These are phyloP conservation scores for Drosophila teissieri DNA, from an alignment of 1,140 invertebrate genomes.

Conservation along the genomic window DNA sequence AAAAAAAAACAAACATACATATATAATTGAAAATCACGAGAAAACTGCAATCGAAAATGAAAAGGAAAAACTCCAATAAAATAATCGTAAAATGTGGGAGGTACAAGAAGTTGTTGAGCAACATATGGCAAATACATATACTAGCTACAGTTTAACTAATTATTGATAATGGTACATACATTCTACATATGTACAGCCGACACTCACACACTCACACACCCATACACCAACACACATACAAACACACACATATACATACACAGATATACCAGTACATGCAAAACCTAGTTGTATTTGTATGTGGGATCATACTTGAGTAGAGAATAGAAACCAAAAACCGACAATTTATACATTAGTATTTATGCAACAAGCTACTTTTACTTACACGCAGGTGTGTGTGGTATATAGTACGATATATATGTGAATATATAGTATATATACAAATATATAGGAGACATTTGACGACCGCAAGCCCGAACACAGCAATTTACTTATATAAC, in stretches of 20 bases:
- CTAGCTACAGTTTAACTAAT: conserved; percentile 51
- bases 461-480: conserved; percentile 52
- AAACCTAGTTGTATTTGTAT: conserved; percentile 48
- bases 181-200: conserved; percentile 77
- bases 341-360: conserved; percentile 66
- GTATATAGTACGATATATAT: conserved; percentile 9
- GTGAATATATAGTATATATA: conserved; percentile 10
- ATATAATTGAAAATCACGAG: conserved; percentile 38
- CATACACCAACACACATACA: conserved; percentile 3
- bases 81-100: conserved; percentile 28
- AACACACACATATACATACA: conserved; percentile 34
- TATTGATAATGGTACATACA: conserved; percentile 74
- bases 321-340: background rate
- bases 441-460: conserved; percentile 54
- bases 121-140: conserved; percentile 39
- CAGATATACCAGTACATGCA: conserved; percentile 49
- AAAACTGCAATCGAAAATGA: conserved; percentile 22
- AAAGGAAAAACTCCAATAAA: conserved; percentile 32
- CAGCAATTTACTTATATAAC: conserved; percentile 75
- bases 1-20: conserved; percentile 1
- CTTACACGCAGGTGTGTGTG: conserved; percentile 38
- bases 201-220: conserved; percentile 9
- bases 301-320: conserved; percentile 58
- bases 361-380: conserved; percentile 64
- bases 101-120: conserved; percentile 38